A percentile compares a stretch with the other conserved stretches of the same genome.
These are phyloP conservation scores for Luehdorfia chinensis DNA, from an alignment of 1,140 invertebrate genomes.

Conservation along the genomic window DNA sequence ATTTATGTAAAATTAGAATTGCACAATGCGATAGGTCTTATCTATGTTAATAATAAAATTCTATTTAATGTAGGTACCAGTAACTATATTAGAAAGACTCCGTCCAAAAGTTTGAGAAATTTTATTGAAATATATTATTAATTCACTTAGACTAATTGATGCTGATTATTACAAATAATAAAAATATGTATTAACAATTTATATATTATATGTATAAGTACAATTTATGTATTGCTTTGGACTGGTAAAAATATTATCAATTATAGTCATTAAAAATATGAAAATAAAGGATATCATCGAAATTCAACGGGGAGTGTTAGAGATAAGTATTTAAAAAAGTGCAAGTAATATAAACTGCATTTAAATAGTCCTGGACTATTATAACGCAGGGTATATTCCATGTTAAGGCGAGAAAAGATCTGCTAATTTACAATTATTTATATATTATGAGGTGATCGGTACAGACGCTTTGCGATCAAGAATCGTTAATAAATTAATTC, in stretches of 20 bases:
- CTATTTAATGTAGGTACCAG: not conserved
- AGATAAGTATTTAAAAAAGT: not conserved
- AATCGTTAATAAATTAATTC: conserved; percentile 3
- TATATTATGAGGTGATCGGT: conserved; percentile 13
- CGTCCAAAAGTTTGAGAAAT: conserved; percentile 8
- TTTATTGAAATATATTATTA: conserved; percentile 5
- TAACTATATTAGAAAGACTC: conserved; percentile 1
- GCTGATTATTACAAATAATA: not conserved
- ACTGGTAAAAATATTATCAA: not conserved
- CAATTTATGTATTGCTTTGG: conserved; percentile 12
- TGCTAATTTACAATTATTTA: conserved; percentile 13
- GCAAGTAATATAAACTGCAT: conserved; percentile 2
- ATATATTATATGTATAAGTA: conserved; percentile 14
- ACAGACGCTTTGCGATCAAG: conserved; percentile 12
- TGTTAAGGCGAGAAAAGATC: conserved; percentile 11
- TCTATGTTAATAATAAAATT: conserved; percentile 4
- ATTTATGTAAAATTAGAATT: no score
- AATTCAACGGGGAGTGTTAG: not conserved
- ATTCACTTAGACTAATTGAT: not conserved
- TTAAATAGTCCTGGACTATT: conserved; percentile 2
- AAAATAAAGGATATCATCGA: conserved; percentile 7
- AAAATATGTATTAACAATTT: not conserved
- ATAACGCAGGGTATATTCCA: conserved; percentile 3
- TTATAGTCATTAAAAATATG: conserved; percentile 8
- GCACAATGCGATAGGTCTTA: conserved; percentile 2